A percentile compares a stretch with the other conserved stretches of the same genome.
Conservation (phyloP, 2,888 invertebrate genomes). For the Frankliniella intonsa region DNA sequence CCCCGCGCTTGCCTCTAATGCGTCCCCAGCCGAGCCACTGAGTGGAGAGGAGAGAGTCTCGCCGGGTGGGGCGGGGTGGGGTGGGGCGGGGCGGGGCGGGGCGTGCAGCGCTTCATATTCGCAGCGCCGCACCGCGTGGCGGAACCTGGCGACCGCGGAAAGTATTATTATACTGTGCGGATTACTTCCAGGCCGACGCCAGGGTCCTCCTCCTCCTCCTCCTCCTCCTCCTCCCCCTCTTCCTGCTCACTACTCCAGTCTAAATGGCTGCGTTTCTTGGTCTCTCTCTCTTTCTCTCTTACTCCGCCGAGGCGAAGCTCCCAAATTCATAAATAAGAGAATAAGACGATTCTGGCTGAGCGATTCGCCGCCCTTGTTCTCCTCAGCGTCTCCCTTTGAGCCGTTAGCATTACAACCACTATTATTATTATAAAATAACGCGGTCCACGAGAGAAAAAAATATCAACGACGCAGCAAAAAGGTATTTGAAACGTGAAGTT, state of each 20-base stretch:
- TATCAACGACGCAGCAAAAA: too few relatives aligned
- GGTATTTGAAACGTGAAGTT: too few relatives aligned
- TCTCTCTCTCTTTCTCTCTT: background rate
- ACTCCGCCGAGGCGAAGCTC: background rate
- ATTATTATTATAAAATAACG: too few relatives aligned
- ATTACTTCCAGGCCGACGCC: constrained; percentile 15
- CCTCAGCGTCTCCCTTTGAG: too few relatives aligned
- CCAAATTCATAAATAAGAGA: constrained; percentile 15
- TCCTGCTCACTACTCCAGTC: background rate
- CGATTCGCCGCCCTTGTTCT: background rate
- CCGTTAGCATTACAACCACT: background rate
- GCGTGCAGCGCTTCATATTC: too few relatives aligned
- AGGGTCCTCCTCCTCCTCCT: background rate
- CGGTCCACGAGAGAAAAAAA: too few relatives aligned
- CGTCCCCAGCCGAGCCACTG: too few relatives aligned
- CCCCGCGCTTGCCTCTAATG: too few relatives aligned
- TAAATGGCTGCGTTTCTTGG: background rate
- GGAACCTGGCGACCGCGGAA: background rate
- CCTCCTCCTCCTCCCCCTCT: background rate
- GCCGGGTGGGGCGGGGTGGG: too few relatives aligned
- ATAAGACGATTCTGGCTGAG: background rate
- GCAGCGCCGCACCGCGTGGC: too few relatives aligned
- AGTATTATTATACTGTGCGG: constrained; percentile 15
- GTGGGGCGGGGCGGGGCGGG: too few relatives aligned
- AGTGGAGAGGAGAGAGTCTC: too few relatives aligned